Conservation (phyloP, 2,797 vertebrate species). For the Cuculus canorus region DNA sequence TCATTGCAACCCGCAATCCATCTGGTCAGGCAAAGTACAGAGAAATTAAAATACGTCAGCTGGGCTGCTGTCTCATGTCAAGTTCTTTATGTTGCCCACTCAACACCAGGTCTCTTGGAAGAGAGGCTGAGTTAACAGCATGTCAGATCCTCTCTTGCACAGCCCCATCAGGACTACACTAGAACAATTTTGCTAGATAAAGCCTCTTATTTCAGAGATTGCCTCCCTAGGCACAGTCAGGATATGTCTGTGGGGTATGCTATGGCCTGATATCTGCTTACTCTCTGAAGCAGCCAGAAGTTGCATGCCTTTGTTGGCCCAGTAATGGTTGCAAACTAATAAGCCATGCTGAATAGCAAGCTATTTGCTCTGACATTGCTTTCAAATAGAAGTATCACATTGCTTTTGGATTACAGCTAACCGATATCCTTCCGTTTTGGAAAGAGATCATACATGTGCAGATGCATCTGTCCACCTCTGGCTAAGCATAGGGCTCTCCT, state of each 20-base stretch:
- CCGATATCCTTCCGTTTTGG: background rate
- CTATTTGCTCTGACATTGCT: background rate
- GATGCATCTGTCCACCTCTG: background rate
- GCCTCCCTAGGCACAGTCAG: background rate
- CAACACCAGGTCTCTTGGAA: background rate
- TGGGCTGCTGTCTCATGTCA: background rate
- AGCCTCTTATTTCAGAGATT: background rate
- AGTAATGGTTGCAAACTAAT: background rate
- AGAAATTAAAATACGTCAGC: background rate
- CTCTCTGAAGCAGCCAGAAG: background rate
- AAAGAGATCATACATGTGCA: background rate
- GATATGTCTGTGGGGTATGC: background rate
- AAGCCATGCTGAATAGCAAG: background rate
- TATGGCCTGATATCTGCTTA: accelerated
- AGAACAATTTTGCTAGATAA: background rate
- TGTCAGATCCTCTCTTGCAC: background rate
- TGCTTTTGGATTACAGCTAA: background rate
- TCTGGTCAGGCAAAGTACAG: background rate
- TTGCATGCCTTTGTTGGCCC: background rate
- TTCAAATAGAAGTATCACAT: background rate
- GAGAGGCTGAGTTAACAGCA: background rate
- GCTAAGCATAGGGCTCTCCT: background rate
- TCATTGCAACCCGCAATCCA: background rate
- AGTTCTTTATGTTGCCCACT: background rate
- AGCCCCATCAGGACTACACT: background rate